Evolutionary conservation across 2,797 vertebrate genomes (phyloP).

Genomic region (Amazona ochrocephala): DNA sequence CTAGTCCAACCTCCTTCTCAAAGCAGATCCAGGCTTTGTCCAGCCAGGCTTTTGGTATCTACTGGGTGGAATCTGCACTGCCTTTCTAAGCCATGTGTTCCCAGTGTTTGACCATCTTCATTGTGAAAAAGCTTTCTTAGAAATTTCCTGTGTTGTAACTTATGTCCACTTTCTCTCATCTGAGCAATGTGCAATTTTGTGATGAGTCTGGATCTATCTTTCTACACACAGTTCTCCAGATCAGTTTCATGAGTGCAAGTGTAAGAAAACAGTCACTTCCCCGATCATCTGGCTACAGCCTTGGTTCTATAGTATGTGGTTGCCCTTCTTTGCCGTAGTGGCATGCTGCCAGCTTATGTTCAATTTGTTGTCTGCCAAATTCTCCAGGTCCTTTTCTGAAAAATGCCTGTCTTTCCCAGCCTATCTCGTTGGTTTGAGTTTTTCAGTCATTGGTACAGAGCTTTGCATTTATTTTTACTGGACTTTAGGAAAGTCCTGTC

Average conservation of each 20-base stretch:
- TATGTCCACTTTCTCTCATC: neutral
- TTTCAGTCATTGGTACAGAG: neutral
- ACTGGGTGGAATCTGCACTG: neutral
- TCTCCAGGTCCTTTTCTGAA: neutral
- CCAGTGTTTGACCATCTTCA: neutral
- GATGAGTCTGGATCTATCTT: neutral
- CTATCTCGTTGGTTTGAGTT: neutral
- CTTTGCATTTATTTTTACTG: neutral
- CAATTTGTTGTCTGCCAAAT: neutral
- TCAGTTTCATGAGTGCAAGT: neutral
- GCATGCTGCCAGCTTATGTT: neutral
- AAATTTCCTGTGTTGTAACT: neutral
- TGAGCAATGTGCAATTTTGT: neutral
- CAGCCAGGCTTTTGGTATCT: neutral
- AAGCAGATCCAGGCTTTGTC: neutral
- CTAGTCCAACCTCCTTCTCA: neutral
- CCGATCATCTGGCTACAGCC: neutral
- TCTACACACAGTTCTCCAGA: neutral
- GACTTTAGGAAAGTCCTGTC: neutral
- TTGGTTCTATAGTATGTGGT: neutral
- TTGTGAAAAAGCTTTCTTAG: neutral
- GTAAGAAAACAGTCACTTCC: neutral
- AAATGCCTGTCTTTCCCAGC: neutral
- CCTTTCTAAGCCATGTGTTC: neutral
- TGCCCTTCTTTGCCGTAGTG: rapidly evolving